Evolutionary conservation across 2,888 invertebrate genomes (phyloP).

Genomic region (Malacosoma neustria): DNA sequence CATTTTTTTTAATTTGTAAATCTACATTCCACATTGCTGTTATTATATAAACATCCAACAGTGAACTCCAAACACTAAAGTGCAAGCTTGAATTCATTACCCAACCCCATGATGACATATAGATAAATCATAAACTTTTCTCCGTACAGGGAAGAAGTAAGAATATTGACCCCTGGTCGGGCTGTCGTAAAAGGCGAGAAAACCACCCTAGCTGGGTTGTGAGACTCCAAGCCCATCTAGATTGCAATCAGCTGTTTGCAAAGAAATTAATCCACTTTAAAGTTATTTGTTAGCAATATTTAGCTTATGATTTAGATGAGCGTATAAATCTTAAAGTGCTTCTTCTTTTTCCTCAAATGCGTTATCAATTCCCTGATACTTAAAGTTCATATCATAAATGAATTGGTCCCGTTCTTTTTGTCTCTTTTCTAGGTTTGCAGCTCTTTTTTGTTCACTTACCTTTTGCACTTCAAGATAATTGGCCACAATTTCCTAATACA

Average conservation of each 20-base stretch:
- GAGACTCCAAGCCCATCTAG: too few species aligned
- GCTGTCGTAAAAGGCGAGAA: too few species aligned
- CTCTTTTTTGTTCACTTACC: constrained; percentile 55
- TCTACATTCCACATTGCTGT: too few species aligned
- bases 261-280: not conserved
- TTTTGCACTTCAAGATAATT: constrained; percentile 72
- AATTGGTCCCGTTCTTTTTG: constrained; percentile 81
- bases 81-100: too few species aligned
- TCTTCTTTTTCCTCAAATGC: constrained; percentile 86
- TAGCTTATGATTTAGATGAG: constrained; percentile 83
- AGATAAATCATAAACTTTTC: too few species aligned
- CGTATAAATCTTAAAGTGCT: constrained; percentile 82
- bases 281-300: constrained; percentile 70
- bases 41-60: too few species aligned
- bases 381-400: constrained; percentile 84
- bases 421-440: constrained; percentile 42
- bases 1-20: too few species aligned
- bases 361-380: constrained; percentile 83
- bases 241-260: not conserved
- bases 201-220: too few species aligned
- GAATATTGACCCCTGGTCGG: too few species aligned
- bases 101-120: too few species aligned
- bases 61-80: too few species aligned
- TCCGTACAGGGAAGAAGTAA: too few species aligned
- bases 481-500: constrained; percentile 77